These are phyloP conservation scores for Buceros bicornis DNA, from an alignment of 2,797 vertebrate genomes.

Conservation along the genomic window DNA sequence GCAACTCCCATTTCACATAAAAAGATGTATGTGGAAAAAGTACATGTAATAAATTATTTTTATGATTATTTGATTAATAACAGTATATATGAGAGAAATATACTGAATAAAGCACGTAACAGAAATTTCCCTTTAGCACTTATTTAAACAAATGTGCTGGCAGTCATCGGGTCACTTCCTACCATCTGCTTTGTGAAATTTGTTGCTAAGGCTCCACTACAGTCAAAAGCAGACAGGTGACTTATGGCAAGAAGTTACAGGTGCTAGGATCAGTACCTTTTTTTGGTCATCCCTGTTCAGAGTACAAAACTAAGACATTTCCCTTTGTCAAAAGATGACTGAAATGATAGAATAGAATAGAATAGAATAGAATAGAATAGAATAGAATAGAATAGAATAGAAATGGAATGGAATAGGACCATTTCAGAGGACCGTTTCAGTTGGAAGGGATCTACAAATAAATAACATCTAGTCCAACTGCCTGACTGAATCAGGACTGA, in stretches of 20 bases:
- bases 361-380: neutral
- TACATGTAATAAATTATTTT: neutral
- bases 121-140: neutral
- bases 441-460: neutral
- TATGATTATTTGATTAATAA: neutral
- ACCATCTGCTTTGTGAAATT: neutral
- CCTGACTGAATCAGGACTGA: neutral
- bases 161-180: neutral
- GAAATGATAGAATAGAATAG: neutral
- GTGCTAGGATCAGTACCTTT: neutral
- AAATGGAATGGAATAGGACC: neutral
- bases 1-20: neutral
- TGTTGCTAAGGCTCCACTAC: neutral
- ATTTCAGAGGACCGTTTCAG: neutral
- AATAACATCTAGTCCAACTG: neutral
- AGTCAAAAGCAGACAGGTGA: neutral
- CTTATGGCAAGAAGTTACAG: neutral
- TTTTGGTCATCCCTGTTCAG: neutral
- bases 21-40: neutral
- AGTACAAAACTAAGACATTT: neutral
- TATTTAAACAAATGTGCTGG: neutral
- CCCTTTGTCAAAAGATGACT: neutral
- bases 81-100: neutral
- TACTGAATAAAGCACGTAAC: neutral
- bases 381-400: neutral